These are phyloP conservation scores for Indri indri DNA, from an alignment of 2,113 vertebrate species.

Conservation along the genomic window DNA sequence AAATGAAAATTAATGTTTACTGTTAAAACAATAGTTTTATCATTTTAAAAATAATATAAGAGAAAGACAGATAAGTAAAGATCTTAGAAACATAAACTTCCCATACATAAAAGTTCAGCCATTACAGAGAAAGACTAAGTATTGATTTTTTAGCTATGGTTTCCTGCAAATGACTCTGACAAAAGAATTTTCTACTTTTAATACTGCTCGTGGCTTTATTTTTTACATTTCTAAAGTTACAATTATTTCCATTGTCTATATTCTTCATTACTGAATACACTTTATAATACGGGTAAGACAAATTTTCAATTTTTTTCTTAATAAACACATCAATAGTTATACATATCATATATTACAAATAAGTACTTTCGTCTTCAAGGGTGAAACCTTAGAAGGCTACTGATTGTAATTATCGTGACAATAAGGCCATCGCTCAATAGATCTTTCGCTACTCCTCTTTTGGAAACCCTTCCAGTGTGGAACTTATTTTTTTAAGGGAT, in stretches of 20 bases:
- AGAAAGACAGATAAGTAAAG: background rate
- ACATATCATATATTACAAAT: slow-evolving; percentile 1
- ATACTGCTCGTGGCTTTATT: slow-evolving; percentile 14
- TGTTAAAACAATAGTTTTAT: background rate
- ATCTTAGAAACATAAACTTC: background rate
- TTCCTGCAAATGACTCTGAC: background rate
- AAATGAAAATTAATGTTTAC: background rate
- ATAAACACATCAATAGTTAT: background rate
- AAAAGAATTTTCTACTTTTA: slow-evolving; percentile 22
- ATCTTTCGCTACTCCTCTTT: background rate
- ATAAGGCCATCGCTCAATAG: background rate
- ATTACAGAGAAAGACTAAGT: background rate
- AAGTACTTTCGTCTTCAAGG: background rate
- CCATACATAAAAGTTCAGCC: background rate
- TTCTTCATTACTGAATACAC: slow-evolving; percentile 15
- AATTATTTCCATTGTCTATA: background rate
- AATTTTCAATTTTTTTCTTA: background rate
- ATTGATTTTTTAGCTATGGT: background rate
- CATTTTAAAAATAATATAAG: background rate
- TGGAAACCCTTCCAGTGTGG: background rate
- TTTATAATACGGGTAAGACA: background rate
- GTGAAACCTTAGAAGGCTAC: background rate
- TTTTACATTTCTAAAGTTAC: background rate
- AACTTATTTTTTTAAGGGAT: background rate
- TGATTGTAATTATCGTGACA: background rate